Evolutionary conservation across 2,797 vertebrate genomes (phyloP), one percentile per base, ranked within the genome.

Genomic region (Eulemur rubriventer): DNA sequence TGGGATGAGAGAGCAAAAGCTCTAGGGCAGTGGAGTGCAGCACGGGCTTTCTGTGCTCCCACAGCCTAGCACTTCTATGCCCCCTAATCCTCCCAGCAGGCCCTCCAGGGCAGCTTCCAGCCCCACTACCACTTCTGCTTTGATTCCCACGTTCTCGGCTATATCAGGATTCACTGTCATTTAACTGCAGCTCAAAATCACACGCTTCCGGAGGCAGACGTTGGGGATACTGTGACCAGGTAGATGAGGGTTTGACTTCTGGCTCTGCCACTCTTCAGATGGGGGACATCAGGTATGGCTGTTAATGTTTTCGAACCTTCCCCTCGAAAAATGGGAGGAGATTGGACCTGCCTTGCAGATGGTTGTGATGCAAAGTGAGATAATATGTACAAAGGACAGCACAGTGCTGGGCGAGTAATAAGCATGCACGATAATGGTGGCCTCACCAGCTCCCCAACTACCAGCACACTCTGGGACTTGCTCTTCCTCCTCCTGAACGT

Each of bases 161-260:
- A 6, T 4, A n/a, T 50, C 2, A 24, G 35, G 22, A 38, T 63
- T 10, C 4, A 57, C 55, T 33, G 22, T 24, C 70, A 55, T 11
- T 72, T 46, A 43, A 48, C 26, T 43, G 28, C 22, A 84, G 43
- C 78, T 80, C 28, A 13, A 33, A 59, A 81, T 48, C 61, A 73
- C 12, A 24, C 8, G 48, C 22, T 59, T 65, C 67, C 59, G 26
- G 52, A 57, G 18, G 75, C 6, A 24, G 52, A 85, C n/a, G 61
- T 0, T 24, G 30, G 35, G 35, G 30, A 65, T 61, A 16, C 22
- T 3, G 28, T 12, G 3, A 46, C 50, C 50, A n/a, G n/a, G 6
- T 0, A 0, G 84, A 38, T 0, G 3, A 46, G 30, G 8, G 24
- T 75, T 63, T 89, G 83, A 61, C 17, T 33, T 75, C 55, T 70